These are phyloP conservation scores for Olivierus martensii DNA, from an alignment of 1,140 invertebrate species.

Conservation along the genomic window DNA sequence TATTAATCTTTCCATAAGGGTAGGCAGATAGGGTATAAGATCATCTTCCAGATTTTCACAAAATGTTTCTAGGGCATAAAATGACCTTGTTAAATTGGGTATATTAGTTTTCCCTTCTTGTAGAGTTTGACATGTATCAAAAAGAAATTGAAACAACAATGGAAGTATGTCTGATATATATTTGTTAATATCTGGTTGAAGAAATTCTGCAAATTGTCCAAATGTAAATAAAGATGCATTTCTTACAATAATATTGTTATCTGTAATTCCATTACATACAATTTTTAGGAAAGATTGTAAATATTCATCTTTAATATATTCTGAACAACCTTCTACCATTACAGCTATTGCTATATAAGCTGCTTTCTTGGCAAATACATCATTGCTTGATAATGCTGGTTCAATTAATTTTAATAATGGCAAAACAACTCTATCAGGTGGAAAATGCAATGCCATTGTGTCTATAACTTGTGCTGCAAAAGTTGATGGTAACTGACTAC, in stretches of 20 bases:
- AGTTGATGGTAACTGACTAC: background rate
- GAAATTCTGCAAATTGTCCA: conserved; percentile 64
- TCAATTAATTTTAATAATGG: conserved; percentile 47
- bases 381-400: conserved; percentile 40
- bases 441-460: conserved; percentile 55
- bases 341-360: conserved; percentile 57
- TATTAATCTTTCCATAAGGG: conserved; percentile 53
- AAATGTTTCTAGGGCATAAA: conserved; percentile 66
- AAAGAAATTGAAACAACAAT: conserved; percentile 52
- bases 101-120: conserved; percentile 38
- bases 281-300: conserved; percentile 50
- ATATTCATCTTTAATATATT: conserved; percentile 51
- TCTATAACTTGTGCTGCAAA: conserved; percentile 42
- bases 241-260: conserved; percentile 43
- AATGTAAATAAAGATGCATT: conserved; percentile 64
- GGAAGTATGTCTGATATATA: conserved; percentile 55
- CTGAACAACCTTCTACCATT: conserved; percentile 63
- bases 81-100: conserved; percentile 50
- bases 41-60: conserved; percentile 58
- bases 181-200: conserved; percentile 52
- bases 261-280: conserved; percentile 51
- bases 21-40: conserved; percentile 52
- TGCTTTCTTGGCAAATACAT: conserved; percentile 48
- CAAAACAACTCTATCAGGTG: conserved; percentile 58
- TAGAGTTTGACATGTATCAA: conserved; percentile 35